Conservation (phyloP, 2,888 invertebrate species). For the Leptarthrus brevirostris region DNA sequence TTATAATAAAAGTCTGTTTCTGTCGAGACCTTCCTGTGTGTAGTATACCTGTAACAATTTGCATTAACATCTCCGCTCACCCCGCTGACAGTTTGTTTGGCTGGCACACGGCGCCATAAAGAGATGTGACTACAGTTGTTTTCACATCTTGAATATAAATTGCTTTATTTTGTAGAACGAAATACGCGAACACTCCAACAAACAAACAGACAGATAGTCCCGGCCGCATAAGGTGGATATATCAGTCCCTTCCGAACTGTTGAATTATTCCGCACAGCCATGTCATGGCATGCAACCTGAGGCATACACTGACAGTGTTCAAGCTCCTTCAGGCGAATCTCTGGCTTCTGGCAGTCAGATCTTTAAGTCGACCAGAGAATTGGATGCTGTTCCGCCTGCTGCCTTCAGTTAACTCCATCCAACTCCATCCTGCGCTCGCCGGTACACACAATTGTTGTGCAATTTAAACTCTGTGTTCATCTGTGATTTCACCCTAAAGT, state of each 20-base stretch:
- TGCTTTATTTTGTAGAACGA: slow-evolving; percentile 60
- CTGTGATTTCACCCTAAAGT: slow-evolving; percentile 48
- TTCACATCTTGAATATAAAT: slow-evolving; percentile 67
- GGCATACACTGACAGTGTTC: slow-evolving; percentile 39
- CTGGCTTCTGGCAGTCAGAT: slow-evolving; percentile 5
- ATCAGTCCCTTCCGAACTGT: slow-evolving; percentile 48
- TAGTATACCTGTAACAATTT: slow-evolving; percentile 53
- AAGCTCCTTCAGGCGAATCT: slow-evolving; percentile 12
- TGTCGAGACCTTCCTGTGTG: slow-evolving; percentile 9
- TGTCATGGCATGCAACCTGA: slow-evolving; percentile 45
- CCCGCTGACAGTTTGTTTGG: slow-evolving; percentile 28
- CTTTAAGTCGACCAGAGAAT: slow-evolving; percentile 47
- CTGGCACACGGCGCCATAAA: slow-evolving; percentile 52
- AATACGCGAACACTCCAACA: slow-evolving; percentile 44
- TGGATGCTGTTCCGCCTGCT: slow-evolving; percentile 47
- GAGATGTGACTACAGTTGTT: slow-evolving; percentile 57
- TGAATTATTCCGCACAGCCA: slow-evolving; percentile 50
- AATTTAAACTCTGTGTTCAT: slow-evolving; percentile 49
- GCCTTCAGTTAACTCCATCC: slow-evolving; percentile 49
- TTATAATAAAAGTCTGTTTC: slow-evolving; percentile 34
- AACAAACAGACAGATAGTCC: slow-evolving; percentile 50
- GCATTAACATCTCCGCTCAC: slow-evolving; percentile 50
- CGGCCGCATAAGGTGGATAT: slow-evolving; percentile 50
- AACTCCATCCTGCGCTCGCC: slow-evolving; percentile 18
- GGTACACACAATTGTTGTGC: slow-evolving; percentile 49